Evolutionary conservation across 2,113 vertebrate genomes (phyloP), one percentile per base, ranked within the genome.

Genomic region (Struthio camelus): DNA sequence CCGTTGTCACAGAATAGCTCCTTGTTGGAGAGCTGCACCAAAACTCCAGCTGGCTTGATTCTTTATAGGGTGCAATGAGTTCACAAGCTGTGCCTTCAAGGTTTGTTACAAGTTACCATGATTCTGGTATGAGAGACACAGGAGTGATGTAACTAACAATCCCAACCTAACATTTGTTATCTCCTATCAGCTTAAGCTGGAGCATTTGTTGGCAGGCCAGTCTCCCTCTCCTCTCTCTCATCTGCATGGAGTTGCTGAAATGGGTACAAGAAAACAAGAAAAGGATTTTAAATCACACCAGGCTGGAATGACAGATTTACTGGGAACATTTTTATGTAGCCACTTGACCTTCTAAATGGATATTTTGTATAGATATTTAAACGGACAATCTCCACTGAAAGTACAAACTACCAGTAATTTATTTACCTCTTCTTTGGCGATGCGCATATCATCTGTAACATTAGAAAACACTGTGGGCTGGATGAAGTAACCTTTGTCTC

Each of bases 401-500:
- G 24, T 69, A 85, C 4, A 79, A 85, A 73, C 24, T 34, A 30
- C 24, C 66, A 44, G 61, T 72, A 64, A 81, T 64, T 46, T 58
- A 58, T 80, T 97, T 97, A 99, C 99, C 98, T 99, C 99, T 95
- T 99, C 99, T 96, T 98, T 99, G 96, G 99, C 99, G 0, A 99
- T 99, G 81, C 98, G 98, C 99, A 99, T 99, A n/a, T 99, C 97
- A 59, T 99, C 99, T 0, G 97, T 98, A 77, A 99, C 99, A 32
- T 99, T 94, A 61, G 99, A 99, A 98, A 99, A 99, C 76, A 99
- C 98, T 0, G 99, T 99, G 50, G 99, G 99, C 94, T 99, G 98
- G 87, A 99, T 98, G 94, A 98, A 99, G 90, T 98, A 98, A 80
- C 99, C 99, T 93, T 98, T 98, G 85, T 98, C 94, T 80, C 98